phyloP scores from a whole-genome alignment of 2,797 vertebrate species.

The Microhierax caerulescens region DNA sequence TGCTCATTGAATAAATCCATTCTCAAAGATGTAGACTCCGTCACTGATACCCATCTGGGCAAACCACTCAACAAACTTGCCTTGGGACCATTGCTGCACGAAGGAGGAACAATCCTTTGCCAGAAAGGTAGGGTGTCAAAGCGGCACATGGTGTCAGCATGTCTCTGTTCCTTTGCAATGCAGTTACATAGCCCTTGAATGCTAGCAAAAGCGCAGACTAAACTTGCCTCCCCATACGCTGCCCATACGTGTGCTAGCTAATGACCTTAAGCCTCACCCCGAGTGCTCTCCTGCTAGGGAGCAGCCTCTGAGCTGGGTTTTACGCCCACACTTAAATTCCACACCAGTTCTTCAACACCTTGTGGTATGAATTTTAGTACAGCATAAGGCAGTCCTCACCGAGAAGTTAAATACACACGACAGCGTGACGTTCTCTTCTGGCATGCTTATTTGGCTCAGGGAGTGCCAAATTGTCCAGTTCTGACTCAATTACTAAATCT shows the following conservation, averaged over 20 bases:
- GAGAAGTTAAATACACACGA: background rate
- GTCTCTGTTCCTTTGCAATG: background rate
- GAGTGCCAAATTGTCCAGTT: background rate
- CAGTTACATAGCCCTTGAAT: fast-evolving
- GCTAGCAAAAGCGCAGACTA: background rate
- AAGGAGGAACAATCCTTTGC: background rate
- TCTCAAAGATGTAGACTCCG: background rate
- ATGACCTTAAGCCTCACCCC: background rate
- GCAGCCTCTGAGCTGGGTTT: background rate
- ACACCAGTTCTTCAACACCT: background rate
- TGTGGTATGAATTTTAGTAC: background rate
- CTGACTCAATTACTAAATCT: background rate
- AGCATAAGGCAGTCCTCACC: background rate
- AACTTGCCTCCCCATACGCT: background rate
- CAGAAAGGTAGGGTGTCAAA: background rate
- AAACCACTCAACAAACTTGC: background rate
- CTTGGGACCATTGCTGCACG: background rate
- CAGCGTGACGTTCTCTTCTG: background rate
- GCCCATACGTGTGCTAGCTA: background rate
- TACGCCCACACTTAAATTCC: background rate
- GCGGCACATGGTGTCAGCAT: background rate
- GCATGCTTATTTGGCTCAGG: background rate
- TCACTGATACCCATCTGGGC: background rate
- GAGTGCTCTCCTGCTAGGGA: background rate
- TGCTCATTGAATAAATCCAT: background rate